Conservation (phyloP, 2,888 invertebrate species). For the Plebejus melissa region DNA sequence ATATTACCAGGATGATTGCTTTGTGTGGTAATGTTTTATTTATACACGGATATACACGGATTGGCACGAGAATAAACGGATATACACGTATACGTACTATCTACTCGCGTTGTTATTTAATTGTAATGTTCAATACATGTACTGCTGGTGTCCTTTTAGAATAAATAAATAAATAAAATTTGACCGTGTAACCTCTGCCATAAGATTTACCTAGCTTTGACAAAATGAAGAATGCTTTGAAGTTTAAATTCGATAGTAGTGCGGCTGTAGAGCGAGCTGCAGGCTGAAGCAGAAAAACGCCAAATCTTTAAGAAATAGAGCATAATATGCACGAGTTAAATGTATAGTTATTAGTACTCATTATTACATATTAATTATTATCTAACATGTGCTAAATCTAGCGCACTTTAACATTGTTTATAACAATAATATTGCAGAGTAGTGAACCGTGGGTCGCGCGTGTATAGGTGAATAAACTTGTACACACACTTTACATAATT, state of each 20-base stretch:
- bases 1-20: too few species aligned
- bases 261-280: too few species aligned
- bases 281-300: not conserved
- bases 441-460: conserved; percentile 23
- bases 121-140: too few species aligned
- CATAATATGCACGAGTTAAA: not conserved
- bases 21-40: too few species aligned
- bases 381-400: not conserved
- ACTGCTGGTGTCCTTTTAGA: too few species aligned
- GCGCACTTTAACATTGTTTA: not conserved
- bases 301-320: not conserved
- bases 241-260: not conserved
- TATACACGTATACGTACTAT: too few species aligned
- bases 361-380: not conserved
- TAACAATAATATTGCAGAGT: conserved; percentile 10
- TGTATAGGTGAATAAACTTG: conserved; percentile 27
- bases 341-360: not conserved
- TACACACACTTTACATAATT: conserved; percentile 18
- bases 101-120: too few species aligned
- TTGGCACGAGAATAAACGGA: too few species aligned
- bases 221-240: not conserved
- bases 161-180: too few species aligned
- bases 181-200: not conserved
- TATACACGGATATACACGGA: too few species aligned
- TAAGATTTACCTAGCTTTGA: not conserved